phyloP scores from a whole-genome alignment of 2,113 vertebrate species.

The Podocnemis expansa region DNA sequence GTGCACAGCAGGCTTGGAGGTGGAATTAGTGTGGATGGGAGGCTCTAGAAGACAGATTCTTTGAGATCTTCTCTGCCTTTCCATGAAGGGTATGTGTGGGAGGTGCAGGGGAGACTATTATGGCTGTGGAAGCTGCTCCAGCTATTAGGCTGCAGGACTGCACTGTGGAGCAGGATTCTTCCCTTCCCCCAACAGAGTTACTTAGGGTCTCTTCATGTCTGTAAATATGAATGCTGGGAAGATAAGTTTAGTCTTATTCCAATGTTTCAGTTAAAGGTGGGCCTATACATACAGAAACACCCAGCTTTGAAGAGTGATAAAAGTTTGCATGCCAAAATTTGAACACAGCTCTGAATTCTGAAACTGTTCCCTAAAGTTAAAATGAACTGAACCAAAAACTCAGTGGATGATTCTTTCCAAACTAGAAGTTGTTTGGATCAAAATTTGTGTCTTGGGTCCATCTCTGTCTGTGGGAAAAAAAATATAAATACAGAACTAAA shows the following conservation, averaged over 20 bases:
- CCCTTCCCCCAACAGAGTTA: background rate
- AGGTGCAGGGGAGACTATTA: background rate
- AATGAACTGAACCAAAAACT: background rate
- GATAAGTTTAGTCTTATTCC: background rate
- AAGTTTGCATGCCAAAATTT: background rate
- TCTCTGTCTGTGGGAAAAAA: background rate
- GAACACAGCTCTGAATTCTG: background rate
- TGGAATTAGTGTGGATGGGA: background rate
- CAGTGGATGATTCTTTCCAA: background rate
- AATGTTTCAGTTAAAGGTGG: background rate
- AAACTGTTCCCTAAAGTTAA: background rate
- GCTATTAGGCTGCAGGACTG: background rate
- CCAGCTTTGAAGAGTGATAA: background rate
- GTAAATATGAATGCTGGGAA: background rate
- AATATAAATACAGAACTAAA: background rate
- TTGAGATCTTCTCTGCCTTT: background rate
- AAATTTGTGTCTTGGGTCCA: background rate
- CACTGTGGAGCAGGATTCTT: background rate
- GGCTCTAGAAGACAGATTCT: background rate
- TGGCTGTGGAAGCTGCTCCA: background rate
- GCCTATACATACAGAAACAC: accelerated
- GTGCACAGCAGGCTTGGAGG: background rate
- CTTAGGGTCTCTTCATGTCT: background rate
- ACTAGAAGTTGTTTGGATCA: background rate
- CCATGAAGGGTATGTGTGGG: background rate